Evolutionary conservation across 2,113 vertebrate species (phyloP).

Genomic region (Oncorhynchus tshawytscha): DNA sequence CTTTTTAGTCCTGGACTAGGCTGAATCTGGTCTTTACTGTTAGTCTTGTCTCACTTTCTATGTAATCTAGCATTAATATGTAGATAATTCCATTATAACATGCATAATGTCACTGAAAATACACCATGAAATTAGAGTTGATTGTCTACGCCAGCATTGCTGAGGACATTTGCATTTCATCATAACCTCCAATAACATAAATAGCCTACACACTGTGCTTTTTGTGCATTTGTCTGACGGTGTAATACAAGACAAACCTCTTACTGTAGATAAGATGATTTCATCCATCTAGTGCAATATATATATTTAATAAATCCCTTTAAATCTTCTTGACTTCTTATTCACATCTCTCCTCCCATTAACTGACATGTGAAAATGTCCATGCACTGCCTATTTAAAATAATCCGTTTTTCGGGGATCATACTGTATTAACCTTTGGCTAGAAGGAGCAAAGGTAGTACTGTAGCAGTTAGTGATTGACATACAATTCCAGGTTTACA

Average conservation of each 20-base stretch:
- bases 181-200: conserved; percentile 5
- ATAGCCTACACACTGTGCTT: background rate
- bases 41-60: background rate
- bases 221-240: background rate
- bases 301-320: background rate
- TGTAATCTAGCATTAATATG: background rate
- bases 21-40: background rate
- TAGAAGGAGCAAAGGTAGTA: conserved; percentile 46
- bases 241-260: background rate
- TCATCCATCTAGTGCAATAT: background rate
- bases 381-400: conserved; percentile 10
- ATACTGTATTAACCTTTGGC: background rate
- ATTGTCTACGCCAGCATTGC: conserved; percentile 53
- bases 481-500: conserved; percentile 2
- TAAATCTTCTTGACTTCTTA: conserved; percentile 1
- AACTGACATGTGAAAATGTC: conserved; percentile 22
- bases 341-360: background rate
- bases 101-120: too few relatives aligned
- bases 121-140: background rate
- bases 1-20: too few relatives aligned
- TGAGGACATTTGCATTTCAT: conserved; percentile 26
- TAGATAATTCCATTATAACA: background rate
- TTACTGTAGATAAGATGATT: background rate
- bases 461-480: conserved; percentile 12
- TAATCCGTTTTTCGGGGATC: background rate